Evolutionary conservation across 2,113 vertebrate genomes (phyloP).

Genomic region (Oceanites oceanicus): DNA sequence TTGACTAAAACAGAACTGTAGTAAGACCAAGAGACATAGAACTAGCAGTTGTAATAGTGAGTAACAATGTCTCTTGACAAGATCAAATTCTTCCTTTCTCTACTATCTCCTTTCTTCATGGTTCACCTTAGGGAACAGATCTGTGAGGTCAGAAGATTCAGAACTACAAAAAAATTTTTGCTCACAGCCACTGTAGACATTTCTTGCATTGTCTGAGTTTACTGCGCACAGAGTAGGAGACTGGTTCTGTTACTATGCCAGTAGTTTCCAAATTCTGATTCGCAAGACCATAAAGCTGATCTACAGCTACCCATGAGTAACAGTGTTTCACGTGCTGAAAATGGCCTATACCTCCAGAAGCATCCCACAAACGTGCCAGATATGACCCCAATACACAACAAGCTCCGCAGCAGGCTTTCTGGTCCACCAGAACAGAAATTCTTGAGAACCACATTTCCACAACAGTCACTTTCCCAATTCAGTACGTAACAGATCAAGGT

Average conservation of each 20-base stretch:
- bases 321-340: background rate
- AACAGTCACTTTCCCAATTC: background rate
- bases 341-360: background rate
- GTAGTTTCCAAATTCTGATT: background rate
- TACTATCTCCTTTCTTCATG: background rate
- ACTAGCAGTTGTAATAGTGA: background rate
- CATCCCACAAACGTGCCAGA: background rate
- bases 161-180: background rate
- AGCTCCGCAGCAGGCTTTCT: background rate
- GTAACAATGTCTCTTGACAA: background rate
- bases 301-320: background rate
- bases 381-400: background rate
- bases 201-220: background rate
- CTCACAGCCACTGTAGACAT: background rate
- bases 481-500: background rate
- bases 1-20: background rate
- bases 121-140: background rate
- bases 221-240: background rate
- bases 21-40: background rate
- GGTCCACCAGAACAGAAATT: background rate
- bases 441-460: background rate
- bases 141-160: background rate
- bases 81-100: background rate
- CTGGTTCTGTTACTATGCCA: background rate
- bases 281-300: background rate